A percentile compares a stretch with the other conserved stretches of the same genome.
Conservation (phyloP, 2,113 vertebrate genomes). For the Pedetes capensis region DNA sequence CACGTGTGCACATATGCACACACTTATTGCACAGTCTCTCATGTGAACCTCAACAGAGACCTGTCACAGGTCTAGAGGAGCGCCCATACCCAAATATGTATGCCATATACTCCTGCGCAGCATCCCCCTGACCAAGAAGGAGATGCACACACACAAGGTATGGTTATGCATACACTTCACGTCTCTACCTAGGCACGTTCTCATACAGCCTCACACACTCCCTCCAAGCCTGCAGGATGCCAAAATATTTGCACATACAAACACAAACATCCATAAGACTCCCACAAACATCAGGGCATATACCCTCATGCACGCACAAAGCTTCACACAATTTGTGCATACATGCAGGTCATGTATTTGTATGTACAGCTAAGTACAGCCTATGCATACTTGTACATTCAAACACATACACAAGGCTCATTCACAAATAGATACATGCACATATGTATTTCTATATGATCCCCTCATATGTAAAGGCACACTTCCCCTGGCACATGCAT, state of each 20-base stretch:
- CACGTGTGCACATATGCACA: neutral
- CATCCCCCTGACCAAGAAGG: neutral
- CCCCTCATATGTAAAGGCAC: neutral
- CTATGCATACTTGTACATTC: neutral
- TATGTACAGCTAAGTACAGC: too few relatives aligned
- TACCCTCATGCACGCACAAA: neutral
- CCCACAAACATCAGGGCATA: neutral
- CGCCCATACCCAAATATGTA: neutral
- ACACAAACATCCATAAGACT: fast-evolving
- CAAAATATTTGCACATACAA: neutral
- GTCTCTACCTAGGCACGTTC: neutral
- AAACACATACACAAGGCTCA: neutral
- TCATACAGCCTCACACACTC: neutral
- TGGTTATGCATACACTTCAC: neutral
- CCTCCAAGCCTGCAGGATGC: neutral
- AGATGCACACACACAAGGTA: neutral
- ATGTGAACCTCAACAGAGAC: neutral
- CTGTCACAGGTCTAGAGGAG: neutral
- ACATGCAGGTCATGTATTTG: neutral
- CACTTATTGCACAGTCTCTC: neutral
- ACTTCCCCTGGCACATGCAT: neutral
- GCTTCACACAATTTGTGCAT: neutral
- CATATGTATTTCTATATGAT: neutral
- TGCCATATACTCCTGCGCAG: neutral
- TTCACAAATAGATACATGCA: neutral